phyloP scores from a whole-genome alignment of 2,113 vertebrate species.

The Delphinus delphis region DNA sequence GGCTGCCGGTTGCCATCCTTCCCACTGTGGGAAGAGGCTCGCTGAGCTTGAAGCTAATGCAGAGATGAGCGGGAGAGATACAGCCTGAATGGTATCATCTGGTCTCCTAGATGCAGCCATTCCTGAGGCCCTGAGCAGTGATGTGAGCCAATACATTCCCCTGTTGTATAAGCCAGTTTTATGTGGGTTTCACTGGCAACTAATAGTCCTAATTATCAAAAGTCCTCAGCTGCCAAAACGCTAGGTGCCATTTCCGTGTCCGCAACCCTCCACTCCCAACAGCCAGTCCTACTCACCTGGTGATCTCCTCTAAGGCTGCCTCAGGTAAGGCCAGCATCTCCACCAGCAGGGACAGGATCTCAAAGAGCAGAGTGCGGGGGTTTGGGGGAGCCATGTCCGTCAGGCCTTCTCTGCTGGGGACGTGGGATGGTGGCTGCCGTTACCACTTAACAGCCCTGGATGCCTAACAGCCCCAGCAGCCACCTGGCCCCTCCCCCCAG shows the following conservation, averaged over 20 bases:
- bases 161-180: background rate
- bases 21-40: background rate
- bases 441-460: background rate
- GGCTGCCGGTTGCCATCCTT: background rate
- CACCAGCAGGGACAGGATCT: constrained; percentile 76
- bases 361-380: constrained; percentile 75
- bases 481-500: background rate
- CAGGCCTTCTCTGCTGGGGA: constrained; percentile 66
- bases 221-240: background rate
- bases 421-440: background rate
- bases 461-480: background rate
- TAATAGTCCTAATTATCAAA: background rate
- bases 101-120: background rate
- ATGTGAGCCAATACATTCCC: background rate
- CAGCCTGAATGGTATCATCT: background rate
- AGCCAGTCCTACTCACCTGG: constrained; percentile 58
- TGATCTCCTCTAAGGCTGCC: constrained; percentile 72
- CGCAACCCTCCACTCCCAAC: background rate
- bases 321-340: constrained; percentile 74
- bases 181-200: background rate
- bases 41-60: background rate
- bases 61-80: background rate
- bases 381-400: constrained; percentile 19
- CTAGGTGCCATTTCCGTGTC: background rate
- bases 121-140: background rate